phyloP scores from a whole-genome alignment of 2,113 vertebrate genomes.

The Callospermophilus lateralis region DNA sequence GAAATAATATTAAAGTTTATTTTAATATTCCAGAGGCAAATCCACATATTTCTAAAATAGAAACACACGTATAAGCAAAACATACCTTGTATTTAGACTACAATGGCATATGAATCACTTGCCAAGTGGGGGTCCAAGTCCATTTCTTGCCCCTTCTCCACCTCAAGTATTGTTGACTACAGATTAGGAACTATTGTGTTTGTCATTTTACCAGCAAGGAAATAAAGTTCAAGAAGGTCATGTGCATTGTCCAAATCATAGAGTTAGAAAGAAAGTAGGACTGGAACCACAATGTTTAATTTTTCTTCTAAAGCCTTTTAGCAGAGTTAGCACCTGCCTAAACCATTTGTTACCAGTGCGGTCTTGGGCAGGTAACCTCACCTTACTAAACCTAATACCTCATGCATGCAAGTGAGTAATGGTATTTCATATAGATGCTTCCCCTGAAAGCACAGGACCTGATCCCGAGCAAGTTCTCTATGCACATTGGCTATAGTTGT shows the following conservation, averaged over 20 bases:
- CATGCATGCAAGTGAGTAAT: neutral
- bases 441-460: neutral
- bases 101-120: neutral
- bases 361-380: neutral
- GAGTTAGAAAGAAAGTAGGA: neutral
- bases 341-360: neutral
- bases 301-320: neutral
- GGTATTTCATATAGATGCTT: neutral
- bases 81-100: neutral
- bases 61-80: neutral
- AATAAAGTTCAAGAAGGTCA: neutral
- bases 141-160: neutral
- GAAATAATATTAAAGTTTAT: constrained; percentile 31
- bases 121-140: neutral
- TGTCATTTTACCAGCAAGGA: neutral
- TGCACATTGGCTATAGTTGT: neutral
- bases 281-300: neutral
- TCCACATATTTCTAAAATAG: neutral
- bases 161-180: neutral
- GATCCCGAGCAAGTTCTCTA: neutral
- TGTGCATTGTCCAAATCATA: neutral
- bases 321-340: neutral
- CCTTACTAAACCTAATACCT: neutral
- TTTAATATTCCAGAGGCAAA: constrained; percentile 24
- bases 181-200: neutral